Conservation (phyloP, 2,113 vertebrate species). For the Trichechus manatus region DNA sequence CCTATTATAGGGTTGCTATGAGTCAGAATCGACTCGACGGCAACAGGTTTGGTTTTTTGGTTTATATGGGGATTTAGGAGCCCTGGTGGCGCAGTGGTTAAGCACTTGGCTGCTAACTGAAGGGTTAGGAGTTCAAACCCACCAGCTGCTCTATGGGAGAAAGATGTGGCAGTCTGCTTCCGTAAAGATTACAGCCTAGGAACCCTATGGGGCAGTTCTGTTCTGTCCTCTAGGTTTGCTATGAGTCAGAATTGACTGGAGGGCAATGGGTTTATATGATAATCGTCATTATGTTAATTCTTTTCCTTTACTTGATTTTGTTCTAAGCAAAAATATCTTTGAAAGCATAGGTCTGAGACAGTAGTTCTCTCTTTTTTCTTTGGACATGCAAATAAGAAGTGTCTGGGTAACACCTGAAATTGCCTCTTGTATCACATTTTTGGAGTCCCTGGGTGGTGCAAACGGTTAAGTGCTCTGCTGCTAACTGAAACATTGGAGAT, state of each 20-base stretch:
- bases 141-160: neutral
- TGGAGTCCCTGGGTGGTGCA: neutral
- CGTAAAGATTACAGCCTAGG: neutral
- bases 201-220: neutral
- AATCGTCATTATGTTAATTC: neutral
- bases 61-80: neutral
- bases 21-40: no score
- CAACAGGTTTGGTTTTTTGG: no score
- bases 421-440: neutral
- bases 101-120: no score
- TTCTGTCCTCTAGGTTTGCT: neutral
- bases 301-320: slow-evolving; percentile 50
- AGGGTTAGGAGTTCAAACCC: neutral
- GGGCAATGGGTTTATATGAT: neutral
- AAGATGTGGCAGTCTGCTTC: neutral
- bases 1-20: no score
- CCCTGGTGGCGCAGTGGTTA: neutral
- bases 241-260: neutral
- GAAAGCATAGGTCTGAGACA: slow-evolving; percentile 27
- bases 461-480: neutral
- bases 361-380: neutral
- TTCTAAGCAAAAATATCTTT: slow-evolving; percentile 26
- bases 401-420: neutral
- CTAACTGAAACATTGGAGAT: neutral
- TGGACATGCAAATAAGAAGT: neutral